Percentiles rank a stretch among this genome's conserved stretches.
phyloP scores from a whole-genome alignment of 2,797 vertebrate genomes.

The Lophotriccus pileatus region DNA sequence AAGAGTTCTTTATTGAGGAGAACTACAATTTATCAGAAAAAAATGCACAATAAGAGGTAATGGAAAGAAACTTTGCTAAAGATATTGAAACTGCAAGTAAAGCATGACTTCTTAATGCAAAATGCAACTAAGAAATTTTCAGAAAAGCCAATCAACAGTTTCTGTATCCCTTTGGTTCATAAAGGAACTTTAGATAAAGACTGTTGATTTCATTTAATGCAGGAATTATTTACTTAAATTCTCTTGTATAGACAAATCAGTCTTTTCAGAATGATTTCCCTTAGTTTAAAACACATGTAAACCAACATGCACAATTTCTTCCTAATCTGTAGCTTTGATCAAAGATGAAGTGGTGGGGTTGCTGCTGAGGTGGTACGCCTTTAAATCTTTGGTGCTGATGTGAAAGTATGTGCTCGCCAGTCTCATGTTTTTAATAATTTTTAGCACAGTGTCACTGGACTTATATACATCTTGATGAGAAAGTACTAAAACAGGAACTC shows the following conservation, averaged over 20 bases:
- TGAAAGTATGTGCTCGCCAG: neutral
- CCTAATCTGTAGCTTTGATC: neutral
- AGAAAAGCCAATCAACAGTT: neutral
- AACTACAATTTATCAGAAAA: neutral
- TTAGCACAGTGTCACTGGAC: slow-evolving; percentile 33
- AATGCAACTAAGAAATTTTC: neutral
- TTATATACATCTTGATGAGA: slow-evolving; percentile 54
- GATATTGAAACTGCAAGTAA: neutral
- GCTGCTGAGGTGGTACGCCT: neutral
- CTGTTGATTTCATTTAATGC: neutral
- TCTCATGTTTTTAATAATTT: slow-evolving; percentile 39
- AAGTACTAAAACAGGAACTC: slow-evolving; percentile 58
- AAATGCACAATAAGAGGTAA: neutral
- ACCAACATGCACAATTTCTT: neutral
- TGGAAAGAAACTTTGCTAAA: neutral
- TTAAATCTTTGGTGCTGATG: slow-evolving; percentile 36
- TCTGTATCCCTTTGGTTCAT: neutral
- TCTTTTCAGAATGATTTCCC: neutral
- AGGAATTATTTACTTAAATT: neutral
- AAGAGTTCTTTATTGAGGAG: neutral
- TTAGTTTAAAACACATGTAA: neutral
- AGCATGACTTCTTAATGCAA: neutral
- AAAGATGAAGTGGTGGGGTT: neutral
- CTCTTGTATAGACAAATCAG: neutral
- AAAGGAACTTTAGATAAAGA: neutral